Evolutionary conservation across 2,888 invertebrate genomes (phyloP).

Genomic region (Lysandra coridon): DNA sequence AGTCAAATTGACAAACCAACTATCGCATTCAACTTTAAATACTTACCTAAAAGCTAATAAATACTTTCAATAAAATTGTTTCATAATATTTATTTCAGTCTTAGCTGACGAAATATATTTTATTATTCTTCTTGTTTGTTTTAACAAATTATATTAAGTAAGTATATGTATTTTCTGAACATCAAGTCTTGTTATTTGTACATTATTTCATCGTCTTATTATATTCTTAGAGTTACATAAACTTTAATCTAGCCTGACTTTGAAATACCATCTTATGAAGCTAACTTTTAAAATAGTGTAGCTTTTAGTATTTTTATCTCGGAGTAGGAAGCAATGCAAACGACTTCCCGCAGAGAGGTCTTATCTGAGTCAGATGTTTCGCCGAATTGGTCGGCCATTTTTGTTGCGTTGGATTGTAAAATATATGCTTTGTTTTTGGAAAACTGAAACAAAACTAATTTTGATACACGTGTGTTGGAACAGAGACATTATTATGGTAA

Average conservation of each 20-base stretch:
- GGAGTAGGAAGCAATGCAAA: constrained; percentile 22
- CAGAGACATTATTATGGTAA: too few relatives aligned
- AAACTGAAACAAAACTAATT: neutral
- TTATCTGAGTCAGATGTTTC: constrained; percentile 25
- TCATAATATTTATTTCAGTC: too few relatives aligned
- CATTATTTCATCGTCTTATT: neutral
- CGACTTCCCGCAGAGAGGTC: constrained; percentile 22
- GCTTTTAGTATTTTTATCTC: constrained; percentile 27
- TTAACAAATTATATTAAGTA: too few relatives aligned
- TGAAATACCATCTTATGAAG: neutral
- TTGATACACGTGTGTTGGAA: too few relatives aligned
- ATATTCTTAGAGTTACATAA: neutral
- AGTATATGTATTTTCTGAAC: too few relatives aligned
- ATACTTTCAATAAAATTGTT: too few relatives aligned
- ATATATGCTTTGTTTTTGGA: neutral
- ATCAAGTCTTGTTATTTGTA: too few relatives aligned
- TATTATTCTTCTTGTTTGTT: too few relatives aligned
- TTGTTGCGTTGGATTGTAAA: constrained; percentile 5
- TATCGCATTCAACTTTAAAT: too few relatives aligned
- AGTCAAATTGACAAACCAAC: too few relatives aligned
- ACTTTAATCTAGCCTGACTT: neutral
- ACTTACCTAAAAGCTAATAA: too few relatives aligned
- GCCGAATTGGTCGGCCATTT: constrained; percentile 21
- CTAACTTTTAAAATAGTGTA: constrained; percentile 8
- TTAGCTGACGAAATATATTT: too few relatives aligned